A percentile compares a stretch with the other conserved stretches of the same genome.
Conservation (phyloP, 92 coral and sea anemone genomes). For the Heteractis magnifica region DNA sequence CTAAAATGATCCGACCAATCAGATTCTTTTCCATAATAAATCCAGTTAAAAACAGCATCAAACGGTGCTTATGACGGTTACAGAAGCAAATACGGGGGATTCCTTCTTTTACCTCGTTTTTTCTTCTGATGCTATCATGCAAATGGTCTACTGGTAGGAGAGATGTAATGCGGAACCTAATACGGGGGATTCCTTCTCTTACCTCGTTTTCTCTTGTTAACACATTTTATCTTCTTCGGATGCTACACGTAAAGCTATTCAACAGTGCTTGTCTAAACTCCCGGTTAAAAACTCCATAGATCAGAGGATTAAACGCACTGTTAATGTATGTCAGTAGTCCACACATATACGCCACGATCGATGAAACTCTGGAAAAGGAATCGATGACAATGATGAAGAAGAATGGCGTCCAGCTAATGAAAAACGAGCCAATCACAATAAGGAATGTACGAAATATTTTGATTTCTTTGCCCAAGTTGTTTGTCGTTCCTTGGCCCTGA, state of each 20-base stretch:
- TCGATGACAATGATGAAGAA: constrained; percentile 44
- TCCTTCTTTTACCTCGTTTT: too few relatives aligned
- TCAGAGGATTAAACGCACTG: constrained; percentile 69
- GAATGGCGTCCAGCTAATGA: constrained; percentile 71
- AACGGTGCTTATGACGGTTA: too few relatives aligned
- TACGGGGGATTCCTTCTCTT: not conserved
- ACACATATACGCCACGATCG: constrained; percentile 31
- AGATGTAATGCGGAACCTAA: too few relatives aligned
- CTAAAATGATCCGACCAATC: too few relatives aligned
- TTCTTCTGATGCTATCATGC: too few relatives aligned
- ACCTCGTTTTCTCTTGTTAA: not conserved
- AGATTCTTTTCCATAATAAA: too few relatives aligned
- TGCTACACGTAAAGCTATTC: constrained; percentile 9
- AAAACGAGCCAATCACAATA: constrained; percentile 58
- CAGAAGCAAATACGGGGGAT: too few relatives aligned
- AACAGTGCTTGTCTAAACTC: constrained; percentile 63
- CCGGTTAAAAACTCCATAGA: constrained; percentile 57
- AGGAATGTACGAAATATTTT: constrained; percentile 66
- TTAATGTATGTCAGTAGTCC: constrained; percentile 57
- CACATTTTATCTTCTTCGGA: not conserved
- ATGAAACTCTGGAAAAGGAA: constrained; percentile 30
- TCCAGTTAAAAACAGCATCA: too few relatives aligned
- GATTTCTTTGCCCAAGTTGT: constrained; percentile 48
- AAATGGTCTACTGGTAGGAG: too few relatives aligned
- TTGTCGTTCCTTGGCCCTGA: not conserved